A percentile compares a stretch with the other conserved stretches of the same genome.
phyloP scores from a whole-genome alignment of 2,888 invertebrate species.

The Pammene fasciana region DNA sequence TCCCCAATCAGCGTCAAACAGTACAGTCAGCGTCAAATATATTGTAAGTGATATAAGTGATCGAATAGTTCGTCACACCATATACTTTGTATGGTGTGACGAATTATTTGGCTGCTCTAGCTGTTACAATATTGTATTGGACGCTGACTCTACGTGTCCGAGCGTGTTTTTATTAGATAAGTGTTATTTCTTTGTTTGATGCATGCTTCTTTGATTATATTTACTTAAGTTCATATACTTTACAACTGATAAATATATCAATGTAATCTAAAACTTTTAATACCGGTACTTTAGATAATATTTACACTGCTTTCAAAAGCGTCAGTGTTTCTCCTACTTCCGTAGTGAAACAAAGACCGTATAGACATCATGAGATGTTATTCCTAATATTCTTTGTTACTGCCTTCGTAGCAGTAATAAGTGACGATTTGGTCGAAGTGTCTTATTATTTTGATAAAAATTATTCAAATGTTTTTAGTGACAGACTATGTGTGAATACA shows the following conservation, averaged over 20 bases:
- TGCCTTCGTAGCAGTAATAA: conserved; percentile 39
- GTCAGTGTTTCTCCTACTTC: conserved; percentile 8
- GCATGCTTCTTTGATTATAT: no score
- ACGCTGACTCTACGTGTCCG: no score
- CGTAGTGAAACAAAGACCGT: conserved; percentile 2
- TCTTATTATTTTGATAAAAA: conserved; percentile 45
- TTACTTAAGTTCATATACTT: no score
- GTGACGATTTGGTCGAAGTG: conserved; percentile 45
- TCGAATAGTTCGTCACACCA: no score
- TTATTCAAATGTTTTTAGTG: conserved; percentile 43
- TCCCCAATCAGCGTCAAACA: no score
- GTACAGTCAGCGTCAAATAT: no score
- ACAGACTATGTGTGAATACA: conserved; percentile 41
- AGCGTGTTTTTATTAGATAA: no score
- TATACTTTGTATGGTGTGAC: no score
- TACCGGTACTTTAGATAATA: conserved; percentile 21
- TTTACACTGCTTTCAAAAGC: conserved; percentile 11
- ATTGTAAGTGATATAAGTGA: no score
- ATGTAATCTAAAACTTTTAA: conserved; percentile 33
- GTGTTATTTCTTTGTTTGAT: no score
- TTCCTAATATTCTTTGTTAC: conserved; percentile 35
- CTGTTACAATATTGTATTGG: no score
- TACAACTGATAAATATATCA: neutral
- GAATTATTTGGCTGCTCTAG: no score
- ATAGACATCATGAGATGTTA: conserved; percentile 38